Conservation (phyloP, 2,797 vertebrate species). For the Sebastes diaconus region DNA sequence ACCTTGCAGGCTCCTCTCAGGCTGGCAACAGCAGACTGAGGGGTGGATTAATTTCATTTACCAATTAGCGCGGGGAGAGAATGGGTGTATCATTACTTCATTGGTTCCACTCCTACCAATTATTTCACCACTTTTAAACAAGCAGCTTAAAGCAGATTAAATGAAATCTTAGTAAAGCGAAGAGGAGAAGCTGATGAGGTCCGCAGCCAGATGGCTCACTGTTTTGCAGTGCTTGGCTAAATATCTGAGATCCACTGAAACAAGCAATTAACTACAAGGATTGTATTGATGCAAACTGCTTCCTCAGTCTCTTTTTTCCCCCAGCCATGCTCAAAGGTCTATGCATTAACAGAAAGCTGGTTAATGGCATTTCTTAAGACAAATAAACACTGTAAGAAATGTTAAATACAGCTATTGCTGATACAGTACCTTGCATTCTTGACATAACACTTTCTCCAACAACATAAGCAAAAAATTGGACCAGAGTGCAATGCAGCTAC, state of each 20-base stretch:
- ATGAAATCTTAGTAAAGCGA: constrained; percentile 49
- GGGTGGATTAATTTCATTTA: constrained; percentile 49
- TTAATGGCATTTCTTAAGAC: not conserved
- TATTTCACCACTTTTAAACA: constrained; percentile 57
- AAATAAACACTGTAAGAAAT: not conserved
- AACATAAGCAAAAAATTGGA: not conserved
- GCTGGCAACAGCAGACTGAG: constrained; percentile 20
- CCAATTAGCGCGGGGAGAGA: constrained; percentile 43
- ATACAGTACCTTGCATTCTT: not conserved
- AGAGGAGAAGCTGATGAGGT: constrained; percentile 48
- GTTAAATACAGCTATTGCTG: not conserved
- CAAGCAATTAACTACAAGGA: constrained; percentile 56
- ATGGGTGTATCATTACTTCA: constrained; percentile 44
- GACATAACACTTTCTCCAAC: not conserved
- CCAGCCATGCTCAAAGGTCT: not conserved
- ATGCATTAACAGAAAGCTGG: not conserved
- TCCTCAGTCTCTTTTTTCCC: constrained; percentile 23
- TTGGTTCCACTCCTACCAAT: constrained; percentile 53
- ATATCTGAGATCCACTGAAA: constrained; percentile 58
- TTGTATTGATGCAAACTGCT: constrained; percentile 42
- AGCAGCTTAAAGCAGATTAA: constrained; percentile 58
- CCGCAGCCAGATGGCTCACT: constrained; percentile 52
- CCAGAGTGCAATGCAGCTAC: not conserved
- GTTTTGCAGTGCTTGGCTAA: constrained; percentile 50
- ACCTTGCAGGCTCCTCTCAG: constrained; percentile 40